Conservation (phyloP, 2,797 vertebrate species). For the Anabas testudineus region DNA sequence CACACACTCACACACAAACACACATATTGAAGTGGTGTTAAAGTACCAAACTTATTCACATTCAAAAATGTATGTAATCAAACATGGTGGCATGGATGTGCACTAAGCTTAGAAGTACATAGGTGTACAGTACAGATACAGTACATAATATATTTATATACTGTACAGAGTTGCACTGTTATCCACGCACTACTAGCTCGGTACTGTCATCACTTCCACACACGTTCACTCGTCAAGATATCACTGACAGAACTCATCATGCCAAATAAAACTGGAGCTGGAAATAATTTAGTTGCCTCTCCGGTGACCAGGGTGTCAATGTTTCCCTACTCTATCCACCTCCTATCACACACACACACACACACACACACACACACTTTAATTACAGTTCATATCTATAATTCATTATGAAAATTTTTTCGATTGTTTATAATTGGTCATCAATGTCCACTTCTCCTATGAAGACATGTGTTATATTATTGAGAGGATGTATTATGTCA, state of each 20-base stretch:
- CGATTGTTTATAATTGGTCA: too few relatives aligned
- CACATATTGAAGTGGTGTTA: not conserved
- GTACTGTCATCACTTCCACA: conserved; percentile 12
- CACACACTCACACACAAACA: not conserved
- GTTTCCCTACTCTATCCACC: not conserved
- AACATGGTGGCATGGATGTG: not conserved
- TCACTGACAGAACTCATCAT: conserved; percentile 54
- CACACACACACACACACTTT: too few relatives aligned
- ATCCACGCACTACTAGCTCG: not conserved
- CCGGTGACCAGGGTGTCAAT: conserved; percentile 6
- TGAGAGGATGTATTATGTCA: too few relatives aligned
- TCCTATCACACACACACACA: not conserved
- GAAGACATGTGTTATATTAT: too few relatives aligned
- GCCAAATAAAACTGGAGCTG: conserved; percentile 45
- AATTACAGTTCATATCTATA: too few relatives aligned
- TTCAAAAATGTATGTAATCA: conserved; percentile 24
- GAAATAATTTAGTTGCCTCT: conserved; percentile 49
- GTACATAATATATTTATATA: not conserved
- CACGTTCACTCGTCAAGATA: conserved; percentile 37
- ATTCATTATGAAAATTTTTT: too few relatives aligned
- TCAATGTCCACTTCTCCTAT: too few relatives aligned
- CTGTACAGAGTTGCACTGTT: not conserved
- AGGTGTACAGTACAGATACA: not conserved
- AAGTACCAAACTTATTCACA: conserved; percentile 8
- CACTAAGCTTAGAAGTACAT: not conserved